Base-by-base conservation (phyloP, 1,140 invertebrate genomes). In the Hycleus phaleratus region DNA sequence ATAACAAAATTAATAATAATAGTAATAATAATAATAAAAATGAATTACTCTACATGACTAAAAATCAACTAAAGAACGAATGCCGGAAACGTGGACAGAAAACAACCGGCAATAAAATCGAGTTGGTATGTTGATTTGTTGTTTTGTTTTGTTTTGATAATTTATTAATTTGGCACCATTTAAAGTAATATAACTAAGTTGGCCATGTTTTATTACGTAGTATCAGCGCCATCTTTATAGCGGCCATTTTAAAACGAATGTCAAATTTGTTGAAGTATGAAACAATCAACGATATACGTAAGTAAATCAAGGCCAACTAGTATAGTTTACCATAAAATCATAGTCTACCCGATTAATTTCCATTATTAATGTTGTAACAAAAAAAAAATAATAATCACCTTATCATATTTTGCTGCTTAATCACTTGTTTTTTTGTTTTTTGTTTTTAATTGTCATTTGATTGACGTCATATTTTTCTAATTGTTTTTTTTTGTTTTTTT, bases 11-110 rank as follows among this genome's bases (percentile, higher is more conserved):
- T 32, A 32, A 7, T 32, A 32, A 32, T 32, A 4, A 32, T 32
- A 5, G 4, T 32, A 7, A 3, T 32, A 32, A 7, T 32, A 32
- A 32, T 32, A 32, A 32, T 5, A 32, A 32, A 4, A 32, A 79
- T 64, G 73, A 74, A 58, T 71, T 81, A 61, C 73, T 75, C 48
- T 69, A 74, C 32, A 76, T 82, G 74, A 82, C 75, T 62, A 82
- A 82, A 73, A 79, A 83, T 62, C 81, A 82, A 67, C 73, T 83
- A 52, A 79, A 81, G 60, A 69, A 73, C 43, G 81, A 82, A 71
- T 82, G 81, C 73, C 74, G 80, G 59, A 79, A 79, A 73, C 71
- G 80, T 58, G 81, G 81, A 39, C 79, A 81, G 65, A 80, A 79
- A 66, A 77, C 78, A 7, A 77, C 78, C 47, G 81, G 81, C 61